Evolutionary conservation across 2,888 invertebrate species (phyloP), one percentile per base, ranked within the genome.

Genomic region (Brachyopa scutellaris): DNA sequence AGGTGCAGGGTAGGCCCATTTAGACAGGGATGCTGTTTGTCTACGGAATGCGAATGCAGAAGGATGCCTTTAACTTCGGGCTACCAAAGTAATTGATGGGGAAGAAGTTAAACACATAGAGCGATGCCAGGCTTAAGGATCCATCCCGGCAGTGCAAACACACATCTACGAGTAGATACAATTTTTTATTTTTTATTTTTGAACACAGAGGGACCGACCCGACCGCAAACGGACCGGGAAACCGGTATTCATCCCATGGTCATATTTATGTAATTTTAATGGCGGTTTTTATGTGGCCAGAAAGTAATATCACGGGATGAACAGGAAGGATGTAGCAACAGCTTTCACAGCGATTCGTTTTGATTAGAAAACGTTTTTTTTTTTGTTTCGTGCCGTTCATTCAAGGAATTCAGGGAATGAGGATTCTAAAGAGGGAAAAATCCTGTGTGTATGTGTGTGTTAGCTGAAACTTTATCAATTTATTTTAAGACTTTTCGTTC

Each of bases 181-280:
- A 61, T 26, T 19, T 3, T 38, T 5, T 38, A 29, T 26, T 19
- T 45, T 26, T 9, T 61, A 23, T 55, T 23, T 53, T 69, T 69
- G 53, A 62, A 33, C 47, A 42, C 49, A 33, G 55, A 21, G 21
- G 36, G n/a, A n/a, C n/a, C n/a, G n/a, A n/a, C n/a, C n/a, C 6
- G n/a, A 36, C 66, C 47, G 42, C 40, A 69, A 69, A 59, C 36
- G 57, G 36, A 38, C 40, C 62, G 53, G 17, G 53, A 76, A 61
- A 31, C 23, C 13, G 38, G 7, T 15, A 11, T 17, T 8, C 67
- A 67, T 47, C 47, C 40, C 69, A 40, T 40, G 57, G 66, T 62
- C 61, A 64, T 78, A 38, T 57, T 72, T 78, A 51, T 78, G 59
- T 64, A 78, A 51, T 72, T 78, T 72, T 79, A 66, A 76, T 72